Percentiles rank a stretch among this genome's conserved stretches.
phyloP scores from a whole-genome alignment of 2,888 invertebrate species.

The Litoditis marina region DNA sequence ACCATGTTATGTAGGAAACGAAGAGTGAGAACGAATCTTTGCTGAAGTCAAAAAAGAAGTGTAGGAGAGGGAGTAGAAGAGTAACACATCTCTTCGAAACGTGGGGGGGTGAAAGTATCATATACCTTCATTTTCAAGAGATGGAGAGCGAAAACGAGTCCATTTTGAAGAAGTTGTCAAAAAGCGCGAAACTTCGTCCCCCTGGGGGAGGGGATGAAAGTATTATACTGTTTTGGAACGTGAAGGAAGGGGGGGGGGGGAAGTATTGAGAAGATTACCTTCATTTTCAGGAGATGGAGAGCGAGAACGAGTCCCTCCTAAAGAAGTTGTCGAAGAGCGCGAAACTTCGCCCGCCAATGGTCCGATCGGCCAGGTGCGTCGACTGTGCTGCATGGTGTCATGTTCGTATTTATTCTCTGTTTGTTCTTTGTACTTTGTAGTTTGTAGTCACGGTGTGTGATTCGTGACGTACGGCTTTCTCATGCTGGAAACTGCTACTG shows the following conservation, averaged over 20 bases:
- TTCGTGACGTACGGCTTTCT: neutral
- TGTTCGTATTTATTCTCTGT: slow-evolving; percentile 12
- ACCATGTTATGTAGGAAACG: no score
- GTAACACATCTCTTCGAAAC: no score
- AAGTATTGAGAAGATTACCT: neutral
- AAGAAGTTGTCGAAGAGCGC: slow-evolving; percentile 94
- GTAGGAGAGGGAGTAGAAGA: no score
- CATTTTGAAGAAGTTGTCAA: neutral
- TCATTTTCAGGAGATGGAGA: slow-evolving; percentile 80
- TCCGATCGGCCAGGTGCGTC: slow-evolving; percentile 45
- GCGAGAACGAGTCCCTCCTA: slow-evolving; percentile 91
- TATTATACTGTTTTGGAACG: no score
- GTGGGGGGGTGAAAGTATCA: no score
- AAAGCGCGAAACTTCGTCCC: no score
- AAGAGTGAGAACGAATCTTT: no score
- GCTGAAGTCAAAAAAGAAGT: no score
- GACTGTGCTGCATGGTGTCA: slow-evolving; percentile 15
- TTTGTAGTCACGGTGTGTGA: neutral
- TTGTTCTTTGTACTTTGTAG: no score
- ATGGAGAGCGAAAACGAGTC: neutral
- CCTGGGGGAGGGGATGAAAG: no score
- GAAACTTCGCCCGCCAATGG: slow-evolving; percentile 66
- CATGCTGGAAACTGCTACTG: neutral
- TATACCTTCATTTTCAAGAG: no score
- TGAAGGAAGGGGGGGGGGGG: neutral